Base-by-base conservation (phyloP, 2,888 invertebrate species). In the Anticlea derivata region DNA sequence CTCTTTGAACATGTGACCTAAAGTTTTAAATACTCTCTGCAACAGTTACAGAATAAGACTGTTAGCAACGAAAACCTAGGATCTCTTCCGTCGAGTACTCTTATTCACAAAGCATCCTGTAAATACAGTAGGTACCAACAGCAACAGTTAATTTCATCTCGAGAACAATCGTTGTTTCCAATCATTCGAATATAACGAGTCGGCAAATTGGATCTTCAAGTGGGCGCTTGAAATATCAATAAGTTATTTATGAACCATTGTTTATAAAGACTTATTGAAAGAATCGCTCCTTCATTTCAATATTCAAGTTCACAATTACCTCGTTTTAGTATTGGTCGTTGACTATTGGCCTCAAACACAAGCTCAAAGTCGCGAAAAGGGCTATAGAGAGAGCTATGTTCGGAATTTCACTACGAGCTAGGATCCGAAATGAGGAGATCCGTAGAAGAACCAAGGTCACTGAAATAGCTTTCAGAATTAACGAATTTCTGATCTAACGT, bases 111-210 rank as follows among this genome's bases (percentile, higher is more conserved):
- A 37, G 46, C 37, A 7, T 22, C 38, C 13, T 13, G 27, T 39
- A 53, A 35, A 52, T 23, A 47, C 13, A 31, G 22, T 44, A n/a
- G n/a, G n/a, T n/a, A n/a, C n/a, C n/a, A n/a, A 39, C 7, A 38
- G 46, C 44, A 47, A 47, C 56, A 48, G 53, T 50, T 50, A 50
- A 53, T 50, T 57, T 33, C 31, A 34, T 48, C 50, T 57, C 47
- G 40, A 50, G 40, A 48, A 50, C 47, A 53, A 43, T 37, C 40
- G 43, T 43, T 46, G 51, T 47, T 51, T 41, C 51, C 37, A 33
- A 47, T 47, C 47, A 47, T 47, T 47, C 33, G 31, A 47, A 38
- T 51, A 51, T 41, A 46, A 51, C 51, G 51, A 47, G 29, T 22
- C 41, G 13, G 38, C 11, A 52, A 51, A 52, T 52, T 52, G 47